Conservation (phyloP, 2,888 invertebrate genomes). For the Platycheirus rosarum region DNA sequence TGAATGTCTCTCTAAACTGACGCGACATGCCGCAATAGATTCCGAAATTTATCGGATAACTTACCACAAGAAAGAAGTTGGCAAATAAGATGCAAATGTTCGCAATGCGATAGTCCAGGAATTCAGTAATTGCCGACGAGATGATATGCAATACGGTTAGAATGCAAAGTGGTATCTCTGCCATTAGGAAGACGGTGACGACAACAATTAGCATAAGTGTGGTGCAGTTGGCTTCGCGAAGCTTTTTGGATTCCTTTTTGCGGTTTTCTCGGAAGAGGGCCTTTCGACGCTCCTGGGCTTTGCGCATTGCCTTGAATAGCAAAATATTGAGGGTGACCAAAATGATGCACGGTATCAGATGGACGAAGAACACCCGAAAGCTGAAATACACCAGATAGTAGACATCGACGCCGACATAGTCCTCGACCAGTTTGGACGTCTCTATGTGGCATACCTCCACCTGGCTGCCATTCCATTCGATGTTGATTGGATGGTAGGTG, state of each 20-base stretch:
- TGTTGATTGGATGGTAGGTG: slow-evolving; percentile 85
- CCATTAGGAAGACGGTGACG: slow-evolving; percentile 91
- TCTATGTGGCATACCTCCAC: slow-evolving; percentile 87
- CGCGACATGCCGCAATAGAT: slow-evolving; percentile 98
- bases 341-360: slow-evolving; percentile 93
- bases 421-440: slow-evolving; percentile 88
- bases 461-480: slow-evolving; percentile 87
- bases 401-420: slow-evolving; percentile 87
- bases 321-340: slow-evolving; percentile 94
- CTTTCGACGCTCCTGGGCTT: slow-evolving; percentile 91
- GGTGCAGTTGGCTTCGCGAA: slow-evolving; percentile 90
- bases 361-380: slow-evolving; percentile 95
- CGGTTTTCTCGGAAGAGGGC: slow-evolving; percentile 90
- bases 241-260: slow-evolving; percentile 90
- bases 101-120: slow-evolving; percentile 90
- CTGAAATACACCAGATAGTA: slow-evolving; percentile 93
- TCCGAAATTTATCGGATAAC: slow-evolving; percentile 96
- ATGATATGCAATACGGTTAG: slow-evolving; percentile 93
- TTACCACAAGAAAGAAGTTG: slow-evolving; percentile 95
- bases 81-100: slow-evolving; percentile 91
- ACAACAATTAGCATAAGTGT: slow-evolving; percentile 94
- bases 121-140: slow-evolving; percentile 88
- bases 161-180: slow-evolving; percentile 92
- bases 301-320: slow-evolving; percentile 92
- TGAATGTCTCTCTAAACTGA: slow-evolving; percentile 96